phyloP scores from a whole-genome alignment of 2,113 vertebrate species.

The Columbina picui region DNA sequence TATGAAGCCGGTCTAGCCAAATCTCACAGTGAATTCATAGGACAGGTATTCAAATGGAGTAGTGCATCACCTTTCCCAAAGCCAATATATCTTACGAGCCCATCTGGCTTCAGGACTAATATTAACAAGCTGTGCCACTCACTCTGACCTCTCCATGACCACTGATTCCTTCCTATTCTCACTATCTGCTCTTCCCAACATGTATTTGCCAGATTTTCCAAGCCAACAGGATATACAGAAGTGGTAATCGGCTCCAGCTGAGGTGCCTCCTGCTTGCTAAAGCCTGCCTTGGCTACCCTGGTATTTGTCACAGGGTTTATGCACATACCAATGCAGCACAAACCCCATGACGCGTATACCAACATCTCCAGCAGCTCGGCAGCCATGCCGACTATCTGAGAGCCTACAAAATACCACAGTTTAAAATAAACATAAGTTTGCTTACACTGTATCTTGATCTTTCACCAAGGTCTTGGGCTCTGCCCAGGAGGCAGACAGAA shows the following conservation, averaged over 20 bases:
- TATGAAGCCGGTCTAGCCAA: background rate
- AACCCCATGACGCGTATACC: background rate
- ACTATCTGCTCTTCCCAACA: constrained; percentile 1
- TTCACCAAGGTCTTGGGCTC: background rate
- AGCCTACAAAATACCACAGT: background rate
- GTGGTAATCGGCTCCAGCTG: constrained; percentile 30
- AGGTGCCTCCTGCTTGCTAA: constrained; percentile 16
- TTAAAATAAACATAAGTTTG: constrained; percentile 58
- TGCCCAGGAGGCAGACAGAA: constrained; percentile 55
- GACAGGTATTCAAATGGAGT: background rate
- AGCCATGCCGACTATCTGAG: background rate
- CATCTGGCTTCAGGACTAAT: background rate
- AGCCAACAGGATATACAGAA: background rate
- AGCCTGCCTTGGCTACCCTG: background rate
- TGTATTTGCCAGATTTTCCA: constrained; percentile 34
- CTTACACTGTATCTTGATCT: constrained; percentile 51
- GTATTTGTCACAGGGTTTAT: constrained; percentile 8
- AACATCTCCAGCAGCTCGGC: background rate
- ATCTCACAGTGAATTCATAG: background rate
- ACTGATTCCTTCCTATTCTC: constrained; percentile 29
- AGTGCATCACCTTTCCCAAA: background rate
- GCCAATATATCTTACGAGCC: background rate
- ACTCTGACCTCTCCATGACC: constrained; percentile 2
- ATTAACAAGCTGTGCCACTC: constrained; percentile 18
- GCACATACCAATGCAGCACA: background rate